Conservation (phyloP, 64 coral and sea anemone species). For the Pocillopora verrucosa region DNA sequence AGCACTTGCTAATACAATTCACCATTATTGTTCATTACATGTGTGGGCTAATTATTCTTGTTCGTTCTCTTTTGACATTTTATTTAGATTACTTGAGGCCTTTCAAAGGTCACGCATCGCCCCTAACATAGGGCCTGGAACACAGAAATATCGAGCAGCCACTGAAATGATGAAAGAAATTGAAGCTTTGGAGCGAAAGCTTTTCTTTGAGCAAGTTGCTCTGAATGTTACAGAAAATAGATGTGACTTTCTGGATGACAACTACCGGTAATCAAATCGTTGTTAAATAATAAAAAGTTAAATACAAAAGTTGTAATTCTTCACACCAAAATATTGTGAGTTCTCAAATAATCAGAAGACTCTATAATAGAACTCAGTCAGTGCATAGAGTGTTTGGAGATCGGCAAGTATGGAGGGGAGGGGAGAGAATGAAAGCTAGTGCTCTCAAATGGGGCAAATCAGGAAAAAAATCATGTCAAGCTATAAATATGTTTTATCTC, state of each 20-base stretch:
- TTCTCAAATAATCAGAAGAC: too few species aligned
- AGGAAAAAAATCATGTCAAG: too few species aligned
- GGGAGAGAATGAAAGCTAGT: too few species aligned
- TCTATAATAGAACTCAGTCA: too few species aligned
- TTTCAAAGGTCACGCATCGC: not conserved
- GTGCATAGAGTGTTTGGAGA: too few species aligned
- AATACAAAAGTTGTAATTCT: too few species aligned
- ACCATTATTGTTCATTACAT: too few species aligned
- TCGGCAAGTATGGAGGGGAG: too few species aligned
- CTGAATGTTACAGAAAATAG: not conserved
- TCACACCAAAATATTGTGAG: too few species aligned
- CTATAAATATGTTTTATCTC: not conserved
- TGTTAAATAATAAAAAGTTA: too few species aligned
- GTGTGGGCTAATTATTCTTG: not conserved
- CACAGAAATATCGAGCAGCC: not conserved
- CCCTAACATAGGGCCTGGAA: not conserved
- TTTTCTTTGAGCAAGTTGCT: slow-evolving; percentile 5
- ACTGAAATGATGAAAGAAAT: not conserved
- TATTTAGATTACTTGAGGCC: not conserved
- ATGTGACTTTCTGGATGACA: not conserved
- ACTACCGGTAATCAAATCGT: not conserved
- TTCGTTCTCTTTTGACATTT: not conserved
- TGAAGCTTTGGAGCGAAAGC: slow-evolving; percentile 15
- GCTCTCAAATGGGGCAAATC: too few species aligned
- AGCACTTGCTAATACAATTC: too few species aligned